Evolutionary conservation across 53 echinoderm and acorn worm genomes (phyloP), one percentile per base, ranked within the genome.

Genomic region (Henricia sp.): DNA sequence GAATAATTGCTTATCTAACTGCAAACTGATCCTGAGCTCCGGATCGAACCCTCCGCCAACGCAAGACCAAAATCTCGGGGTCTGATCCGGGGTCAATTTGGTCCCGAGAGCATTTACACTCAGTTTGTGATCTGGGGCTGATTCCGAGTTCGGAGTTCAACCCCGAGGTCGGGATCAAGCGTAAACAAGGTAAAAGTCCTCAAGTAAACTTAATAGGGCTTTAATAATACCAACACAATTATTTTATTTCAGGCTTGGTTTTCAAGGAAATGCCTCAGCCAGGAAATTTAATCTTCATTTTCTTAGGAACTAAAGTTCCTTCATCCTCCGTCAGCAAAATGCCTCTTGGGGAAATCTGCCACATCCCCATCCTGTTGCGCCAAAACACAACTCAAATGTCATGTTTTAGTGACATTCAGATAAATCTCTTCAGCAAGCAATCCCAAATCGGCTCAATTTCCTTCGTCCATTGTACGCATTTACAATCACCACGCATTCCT

Each of bases 381-480:
- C 17, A 29, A 19, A 51, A 72, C 53, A 51, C 21, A 20, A 50
- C 19, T 35, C 16, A 75, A 77, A 77, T 77, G 77, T 77, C 77
- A 77, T 42, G 60, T 77, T 60, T 59, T 30, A 39, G 26, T 59
- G 77, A 77, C 77, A 77, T 77, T 77, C 5, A 77, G 58, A 38
- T 41, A 12, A 26, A 42, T 19, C 40, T 55, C 19, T 57, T 40
- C 28, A 20, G 40, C 0, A 58, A 57, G 19, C 41, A 77, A 77
- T 77, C 77, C 43, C 43, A 28, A 39, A n/a, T n/a, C 59, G 12
- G n/a, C n/a, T 35, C 6, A 27, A 14, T 59, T 29, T 58, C 27
- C 56, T 26, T 41, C 16, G 25, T 77, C 42, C 57, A 58, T 58
- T 19, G 41, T 12, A 33, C 35, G 17, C 2, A 38, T 17, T 21